phyloP scores from a whole-genome alignment of 2,888 invertebrate species.

The Rapana venosa region DNA sequence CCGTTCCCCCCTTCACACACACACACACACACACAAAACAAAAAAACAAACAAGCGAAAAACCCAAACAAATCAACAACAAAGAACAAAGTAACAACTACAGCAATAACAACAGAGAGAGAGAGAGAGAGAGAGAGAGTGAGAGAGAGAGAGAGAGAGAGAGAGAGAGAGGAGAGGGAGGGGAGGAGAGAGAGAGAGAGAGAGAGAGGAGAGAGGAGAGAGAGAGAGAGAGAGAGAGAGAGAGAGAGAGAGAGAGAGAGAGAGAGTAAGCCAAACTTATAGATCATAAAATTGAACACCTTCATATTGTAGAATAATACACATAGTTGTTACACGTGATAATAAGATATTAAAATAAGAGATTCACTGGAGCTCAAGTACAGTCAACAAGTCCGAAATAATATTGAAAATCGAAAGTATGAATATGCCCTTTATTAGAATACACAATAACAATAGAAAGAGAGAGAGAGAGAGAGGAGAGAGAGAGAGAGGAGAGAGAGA shows the following conservation, averaged over 20 bases:
- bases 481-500: background rate
- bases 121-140: no score
- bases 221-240: background rate
- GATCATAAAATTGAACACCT: background rate
- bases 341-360: background rate
- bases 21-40: no score
- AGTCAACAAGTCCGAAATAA: background rate
- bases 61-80: no score
- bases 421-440: background rate
- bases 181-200: background rate
- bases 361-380: background rate
- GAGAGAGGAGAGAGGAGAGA: background rate
- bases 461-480: background rate
- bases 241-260: background rate
- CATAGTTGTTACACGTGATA: no score
- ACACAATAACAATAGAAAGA: background rate
- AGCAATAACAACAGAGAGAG: no score
- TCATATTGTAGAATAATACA: no score
- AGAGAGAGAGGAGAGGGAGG: no score
- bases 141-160: no score
- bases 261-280: background rate
- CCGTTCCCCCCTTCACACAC: no score
- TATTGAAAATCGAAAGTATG: background rate
- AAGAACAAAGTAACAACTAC: no score
- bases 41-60: no score